A percentile compares a stretch with the other conserved stretches of the same genome.
phyloP scores from a whole-genome alignment of 2,888 invertebrate species.

The Eristalinus sepulchralis region DNA sequence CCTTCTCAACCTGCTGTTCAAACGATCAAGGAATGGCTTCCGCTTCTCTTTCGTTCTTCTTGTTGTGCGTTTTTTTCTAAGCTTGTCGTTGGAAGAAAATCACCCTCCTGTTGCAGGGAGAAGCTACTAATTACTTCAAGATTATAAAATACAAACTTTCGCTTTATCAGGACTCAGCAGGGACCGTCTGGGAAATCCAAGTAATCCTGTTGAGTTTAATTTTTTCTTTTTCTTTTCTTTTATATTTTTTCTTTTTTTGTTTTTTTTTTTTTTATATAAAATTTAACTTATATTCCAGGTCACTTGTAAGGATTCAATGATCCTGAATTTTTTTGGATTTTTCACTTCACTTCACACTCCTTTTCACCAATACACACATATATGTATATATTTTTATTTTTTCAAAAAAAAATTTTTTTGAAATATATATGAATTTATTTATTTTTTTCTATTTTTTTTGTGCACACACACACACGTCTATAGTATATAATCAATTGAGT shows the following conservation, averaged over 20 bases:
- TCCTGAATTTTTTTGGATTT: neutral
- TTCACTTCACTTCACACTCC: neutral
- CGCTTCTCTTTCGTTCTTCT: neutral
- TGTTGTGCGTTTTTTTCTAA: neutral
- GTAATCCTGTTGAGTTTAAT: constrained; percentile 3
- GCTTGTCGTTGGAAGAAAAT: neutral
- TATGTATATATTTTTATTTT: neutral
- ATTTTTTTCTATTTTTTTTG: neutral
- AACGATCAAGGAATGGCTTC: neutral
- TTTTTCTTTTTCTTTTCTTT: constrained; percentile 12
- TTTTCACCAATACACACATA: too few species aligned
- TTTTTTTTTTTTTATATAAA: neutral
- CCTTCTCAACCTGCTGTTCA: neutral
- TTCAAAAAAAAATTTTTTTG: neutral
- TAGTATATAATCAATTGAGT: neutral
- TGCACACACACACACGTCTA: neutral
- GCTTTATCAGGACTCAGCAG: constrained; percentile 38
- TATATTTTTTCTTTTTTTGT: neutral
- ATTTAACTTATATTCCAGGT: constrained; percentile 20
- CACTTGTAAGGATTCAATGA: constrained; percentile 19
- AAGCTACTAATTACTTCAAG: constrained; percentile 28
- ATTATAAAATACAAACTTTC: constrained; percentile 46
- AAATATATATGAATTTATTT: neutral
- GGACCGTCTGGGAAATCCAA: constrained; percentile 29
- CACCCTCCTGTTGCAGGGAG: constrained; percentile 2